Evolutionary conservation across 2,113 vertebrate species (phyloP), one percentile per base, ranked within the genome.

Genomic region (Sinocyclocheilus maitianheensis): DNA sequence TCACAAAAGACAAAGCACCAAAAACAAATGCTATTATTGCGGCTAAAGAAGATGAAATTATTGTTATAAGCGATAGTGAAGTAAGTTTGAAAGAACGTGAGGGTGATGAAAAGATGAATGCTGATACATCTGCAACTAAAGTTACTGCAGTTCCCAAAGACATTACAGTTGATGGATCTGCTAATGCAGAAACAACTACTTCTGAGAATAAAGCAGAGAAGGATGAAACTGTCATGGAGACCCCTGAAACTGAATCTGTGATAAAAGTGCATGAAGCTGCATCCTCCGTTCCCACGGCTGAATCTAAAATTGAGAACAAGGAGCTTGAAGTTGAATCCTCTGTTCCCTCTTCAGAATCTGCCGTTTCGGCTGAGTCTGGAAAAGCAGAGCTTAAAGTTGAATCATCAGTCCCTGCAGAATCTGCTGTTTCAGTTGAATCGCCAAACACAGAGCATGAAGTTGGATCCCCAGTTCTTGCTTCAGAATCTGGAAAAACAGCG

Each of bases 141-240:
- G 26, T 14, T 13, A 43, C 48, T 11, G 2, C 24, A 30, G 48
- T 22, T 60, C 43, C 11, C 43, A 71, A 22, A 65, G 40, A 83
- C 34, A 26, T 63, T 55, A 24, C n/a, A 46, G 22, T 20, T 24
- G 53, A 71, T 20, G 62, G 11, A 1, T 34, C 22, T 79, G 18
- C 34, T 84, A 78, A 77, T 48, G 26, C 18, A 48, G 51, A 80
- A 79, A 77, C 14, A 8, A 7, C 63, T 18, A 14, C 13, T 86
- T 2, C 82, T 78, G 77, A 83, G 7, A 58, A 7, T 7, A 60
- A 71, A 62, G 51, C 18, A 53, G 55, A 53, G 16, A 30, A 20
- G 20, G 67, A 46, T 5, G 26, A 69, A 76, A 51, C 30, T 20
- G 22, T 40, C 12, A 18, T 65, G 55, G 82, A 79, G n/a, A 58